Conservation (phyloP, 2,797 vertebrate genomes). For the Helostoma temminkii region DNA sequence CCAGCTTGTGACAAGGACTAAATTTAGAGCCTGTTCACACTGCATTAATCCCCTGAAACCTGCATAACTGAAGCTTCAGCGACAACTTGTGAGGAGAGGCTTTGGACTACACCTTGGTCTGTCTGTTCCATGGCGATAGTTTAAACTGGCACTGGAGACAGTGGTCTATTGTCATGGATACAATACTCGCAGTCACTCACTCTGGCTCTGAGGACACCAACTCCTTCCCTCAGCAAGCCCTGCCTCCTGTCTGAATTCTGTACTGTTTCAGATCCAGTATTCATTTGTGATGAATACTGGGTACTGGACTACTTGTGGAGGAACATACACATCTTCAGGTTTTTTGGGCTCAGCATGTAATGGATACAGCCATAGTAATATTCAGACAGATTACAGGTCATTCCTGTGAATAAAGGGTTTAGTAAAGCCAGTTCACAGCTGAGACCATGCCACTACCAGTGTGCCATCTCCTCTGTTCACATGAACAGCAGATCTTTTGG, state of each 20-base stretch:
- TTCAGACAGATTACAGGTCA: conserved; percentile 4
- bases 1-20: conserved; percentile 44
- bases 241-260: conserved; percentile 29
- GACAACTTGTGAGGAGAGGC: conserved; percentile 18
- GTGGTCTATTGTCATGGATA: conserved; percentile 61
- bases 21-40: conserved; percentile 46
- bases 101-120: conserved; percentile 33
- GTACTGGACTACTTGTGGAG: conserved; percentile 15
- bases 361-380: conserved; percentile 23
- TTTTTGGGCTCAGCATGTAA: not conserved
- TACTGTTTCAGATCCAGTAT: conserved; percentile 32
- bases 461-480: conserved; percentile 4
- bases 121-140: conserved; percentile 49
- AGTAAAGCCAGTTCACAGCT: conserved; percentile 24
- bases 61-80: conserved; percentile 30
- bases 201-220: conserved; percentile 33
- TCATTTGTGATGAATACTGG: conserved; percentile 21
- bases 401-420: not conserved
- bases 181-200: conserved; percentile 46
- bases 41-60: conserved; percentile 37
- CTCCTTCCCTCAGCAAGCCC: conserved; percentile 8
- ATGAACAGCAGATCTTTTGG: not conserved
- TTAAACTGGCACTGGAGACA: conserved; percentile 65
- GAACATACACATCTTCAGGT: not conserved
- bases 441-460: not conserved